These are phyloP conservation scores for Rhincodon typus DNA, from an alignment of 2,797 vertebrate genomes.

Conservation along the genomic window DNA sequence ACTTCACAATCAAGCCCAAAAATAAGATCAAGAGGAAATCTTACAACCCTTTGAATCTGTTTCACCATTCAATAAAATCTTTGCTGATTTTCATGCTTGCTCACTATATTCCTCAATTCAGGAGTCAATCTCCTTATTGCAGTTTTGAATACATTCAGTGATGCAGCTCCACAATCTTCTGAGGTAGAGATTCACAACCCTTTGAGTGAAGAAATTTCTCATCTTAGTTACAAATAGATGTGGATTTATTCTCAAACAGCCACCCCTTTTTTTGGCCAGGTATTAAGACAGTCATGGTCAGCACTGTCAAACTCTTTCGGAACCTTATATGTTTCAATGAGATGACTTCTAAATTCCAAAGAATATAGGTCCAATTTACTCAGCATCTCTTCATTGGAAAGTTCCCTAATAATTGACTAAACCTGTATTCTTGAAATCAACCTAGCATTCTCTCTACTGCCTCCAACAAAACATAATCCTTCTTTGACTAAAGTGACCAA, in stretches of 20 bases:
- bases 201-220: neutral
- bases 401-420: too few species aligned
- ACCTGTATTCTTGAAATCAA: neutral
- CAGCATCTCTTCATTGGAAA: too few species aligned
- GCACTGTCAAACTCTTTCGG: neutral
- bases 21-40: neutral
- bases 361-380: neutral
- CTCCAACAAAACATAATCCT: neutral
- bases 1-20: neutral
- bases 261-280: neutral
- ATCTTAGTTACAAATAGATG: neutral
- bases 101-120: too few species aligned
- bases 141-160: neutral
- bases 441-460: neutral
- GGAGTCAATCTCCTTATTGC: neutral
- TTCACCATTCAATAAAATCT: neutral
- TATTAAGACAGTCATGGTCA: too few species aligned
- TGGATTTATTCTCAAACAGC: neutral
- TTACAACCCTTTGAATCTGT: neutral
- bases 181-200: neutral
- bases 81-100: neutral
- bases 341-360: too few species aligned
- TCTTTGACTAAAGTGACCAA: neutral
- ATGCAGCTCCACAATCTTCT: too few species aligned
- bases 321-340: too few species aligned